Percentiles rank a stretch among this genome's conserved stretches.
Evolutionary conservation across 92 coral and sea anemone species (phyloP).

Genomic region (Nematostella vectensis): DNA sequence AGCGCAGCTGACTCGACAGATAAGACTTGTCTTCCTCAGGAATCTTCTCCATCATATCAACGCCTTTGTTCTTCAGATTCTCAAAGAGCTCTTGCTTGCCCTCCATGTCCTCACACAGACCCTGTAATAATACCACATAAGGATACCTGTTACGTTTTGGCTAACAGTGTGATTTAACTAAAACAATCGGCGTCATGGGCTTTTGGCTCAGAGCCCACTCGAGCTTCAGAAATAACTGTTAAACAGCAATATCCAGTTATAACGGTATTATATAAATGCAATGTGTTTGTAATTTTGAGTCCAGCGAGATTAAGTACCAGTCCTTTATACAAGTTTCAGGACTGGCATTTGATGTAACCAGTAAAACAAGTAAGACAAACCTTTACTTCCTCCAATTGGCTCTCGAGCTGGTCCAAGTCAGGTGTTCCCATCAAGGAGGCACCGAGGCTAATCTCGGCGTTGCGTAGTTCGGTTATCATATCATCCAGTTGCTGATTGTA

Average conservation of each 20-base stretch:
- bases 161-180: neutral
- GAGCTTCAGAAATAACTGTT: too few relatives aligned
- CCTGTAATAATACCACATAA: constrained; percentile 31
- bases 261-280: too few relatives aligned
- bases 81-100: constrained; percentile 44
- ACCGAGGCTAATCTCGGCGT: constrained; percentile 65
- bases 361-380: too few relatives aligned
- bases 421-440: constrained; percentile 48
- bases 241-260: too few relatives aligned
- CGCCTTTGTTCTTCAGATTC: constrained; percentile 41
- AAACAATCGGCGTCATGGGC: too few relatives aligned
- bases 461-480: constrained; percentile 53
- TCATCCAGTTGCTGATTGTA: constrained; percentile 56
- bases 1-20: constrained; percentile 48
- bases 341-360: too few relatives aligned
- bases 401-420: constrained; percentile 50
- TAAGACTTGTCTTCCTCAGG: constrained; percentile 52
- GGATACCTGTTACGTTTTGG: neutral
- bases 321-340: too few relatives aligned
- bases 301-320: too few relatives aligned
- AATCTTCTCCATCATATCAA: constrained; percentile 37
- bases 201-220: too few relatives aligned
- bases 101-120: constrained; percentile 66
- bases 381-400: constrained; percentile 63
- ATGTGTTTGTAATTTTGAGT: too few relatives aligned